Evolutionary conservation across 2,888 invertebrate genomes (phyloP).

Genomic region (Eilema caniola): DNA sequence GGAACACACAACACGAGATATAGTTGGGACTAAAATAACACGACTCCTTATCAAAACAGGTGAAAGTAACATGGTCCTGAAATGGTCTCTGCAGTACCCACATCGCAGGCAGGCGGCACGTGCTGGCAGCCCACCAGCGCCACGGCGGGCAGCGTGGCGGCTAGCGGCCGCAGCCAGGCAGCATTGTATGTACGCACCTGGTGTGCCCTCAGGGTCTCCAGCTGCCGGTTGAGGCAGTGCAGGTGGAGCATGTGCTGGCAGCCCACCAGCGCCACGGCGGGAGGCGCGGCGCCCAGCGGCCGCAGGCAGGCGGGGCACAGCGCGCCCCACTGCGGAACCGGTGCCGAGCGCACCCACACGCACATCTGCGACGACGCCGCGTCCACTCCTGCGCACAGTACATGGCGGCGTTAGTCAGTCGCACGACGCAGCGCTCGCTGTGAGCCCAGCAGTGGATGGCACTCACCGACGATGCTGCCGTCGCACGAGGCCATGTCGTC

Average conservation of each 20-base stretch:
- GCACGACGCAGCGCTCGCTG: not conserved
- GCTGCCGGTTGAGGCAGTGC: slow-evolving; percentile 89
- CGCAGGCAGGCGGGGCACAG: slow-evolving; percentile 91
- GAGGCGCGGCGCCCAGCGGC: slow-evolving; percentile 76
- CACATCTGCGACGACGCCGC: slow-evolving; percentile 41
- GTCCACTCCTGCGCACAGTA: slow-evolving; percentile 34
- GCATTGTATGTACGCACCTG: slow-evolving; percentile 9
- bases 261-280: slow-evolving; percentile 90
- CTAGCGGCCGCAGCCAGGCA: slow-evolving; percentile 48
- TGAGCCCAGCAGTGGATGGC: not conserved
- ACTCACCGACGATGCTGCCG: slow-evolving; percentile 53
- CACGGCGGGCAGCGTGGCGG: slow-evolving; percentile 86
- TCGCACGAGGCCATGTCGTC: slow-evolving; percentile 38
- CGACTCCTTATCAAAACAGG: too few relatives aligned
- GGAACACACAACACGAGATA: slow-evolving; percentile 14
- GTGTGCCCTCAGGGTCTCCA: slow-evolving; percentile 85
- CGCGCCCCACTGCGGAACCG: slow-evolving; percentile 89
- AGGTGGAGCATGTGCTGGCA: slow-evolving; percentile 94
- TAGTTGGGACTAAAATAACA: not conserved
- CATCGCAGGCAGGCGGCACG: slow-evolving; percentile 72
- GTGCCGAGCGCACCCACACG: slow-evolving; percentile 90
- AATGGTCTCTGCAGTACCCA: too few relatives aligned
- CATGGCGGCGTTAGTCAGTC: not conserved
- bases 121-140: slow-evolving; percentile 92
- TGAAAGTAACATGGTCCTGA: too few relatives aligned